These are phyloP conservation scores for Montipora capricornis DNA, from an alignment of 64 coral and sea anemone species.

Conservation along the genomic window DNA sequence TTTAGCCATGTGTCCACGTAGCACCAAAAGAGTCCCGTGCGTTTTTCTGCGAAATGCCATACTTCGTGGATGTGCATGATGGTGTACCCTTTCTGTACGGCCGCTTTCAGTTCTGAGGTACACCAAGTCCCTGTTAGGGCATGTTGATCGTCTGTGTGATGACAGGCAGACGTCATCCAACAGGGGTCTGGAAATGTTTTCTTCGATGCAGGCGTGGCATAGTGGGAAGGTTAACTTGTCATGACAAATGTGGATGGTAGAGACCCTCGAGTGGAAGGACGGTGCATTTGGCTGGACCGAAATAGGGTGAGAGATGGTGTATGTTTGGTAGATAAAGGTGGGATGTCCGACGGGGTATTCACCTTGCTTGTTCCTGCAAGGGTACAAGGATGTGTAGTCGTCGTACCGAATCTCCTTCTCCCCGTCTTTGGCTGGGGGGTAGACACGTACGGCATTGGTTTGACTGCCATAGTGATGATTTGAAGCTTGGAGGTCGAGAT, in stretches of 20 bases:
- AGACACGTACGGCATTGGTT: not conserved
- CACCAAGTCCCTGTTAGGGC: too few relatives aligned
- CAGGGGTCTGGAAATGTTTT: not conserved
- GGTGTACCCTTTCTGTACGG: too few relatives aligned
- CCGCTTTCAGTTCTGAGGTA: too few relatives aligned
- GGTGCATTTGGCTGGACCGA: not conserved
- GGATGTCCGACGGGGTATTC: too few relatives aligned
- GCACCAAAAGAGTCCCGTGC: too few relatives aligned
- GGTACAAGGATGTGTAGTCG: slow-evolving; percentile 32
- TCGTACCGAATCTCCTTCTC: slow-evolving; percentile 13
- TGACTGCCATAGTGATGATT: slow-evolving; percentile 15
- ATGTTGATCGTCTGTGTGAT: not conserved
- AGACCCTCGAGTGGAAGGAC: slow-evolving; percentile 20
- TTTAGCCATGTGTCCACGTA: too few relatives aligned
- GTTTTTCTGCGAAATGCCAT: too few relatives aligned
- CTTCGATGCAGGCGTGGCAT: not conserved
- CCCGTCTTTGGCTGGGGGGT: not conserved
- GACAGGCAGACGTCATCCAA: not conserved
- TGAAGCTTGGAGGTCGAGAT: not conserved
- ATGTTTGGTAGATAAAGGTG: too few relatives aligned
- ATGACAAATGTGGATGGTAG: not conserved
- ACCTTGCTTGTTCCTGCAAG: not conserved
- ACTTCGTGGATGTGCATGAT: too few relatives aligned
- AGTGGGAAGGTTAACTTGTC: slow-evolving; percentile 37
- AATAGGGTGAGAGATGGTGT: too few relatives aligned